Base-by-base conservation (phyloP, 2,113 vertebrate species). In the Triplophysa tibetana region DNA sequence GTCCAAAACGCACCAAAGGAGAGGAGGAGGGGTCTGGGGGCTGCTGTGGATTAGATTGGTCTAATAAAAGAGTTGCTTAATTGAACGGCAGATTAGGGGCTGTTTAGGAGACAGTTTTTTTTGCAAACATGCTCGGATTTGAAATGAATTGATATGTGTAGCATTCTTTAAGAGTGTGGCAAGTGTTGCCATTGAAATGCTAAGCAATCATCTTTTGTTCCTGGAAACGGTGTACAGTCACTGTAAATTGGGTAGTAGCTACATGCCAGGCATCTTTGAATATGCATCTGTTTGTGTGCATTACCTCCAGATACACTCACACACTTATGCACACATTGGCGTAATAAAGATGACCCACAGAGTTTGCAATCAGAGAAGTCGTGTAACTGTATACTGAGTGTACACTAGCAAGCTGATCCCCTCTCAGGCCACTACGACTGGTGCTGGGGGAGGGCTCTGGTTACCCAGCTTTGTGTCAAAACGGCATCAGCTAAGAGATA, bases 331-430 rank as follows among this genome's bases (percentile, higher is more conserved):
- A 79, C 80, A 84, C 43, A 79, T 54, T 29, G 61, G 29, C 21
- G 66, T 50, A 50, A 64, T 80, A 75, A 82, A 84, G 68, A 79
- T 84, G 88, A 89, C 85, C 87, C 80, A 82, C 78, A 83, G 77
- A 89, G 86, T 81, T 85, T 90, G 91, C 88, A 91, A 94, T 91
- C 88, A 91, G 90, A 94, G 92, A 93, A 88, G 90, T 80, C 86
- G 84, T 85, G 92, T 90, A 92, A 93, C 90, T 52, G 69, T 90
- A 92, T 85, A 85, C 88, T 80, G 70, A 82, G 77, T 75, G 83
- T 84, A 75, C 78, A 75, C 86, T 87, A 81, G 92, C 90, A 94
- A 93, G 85, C 60, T 61, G 91, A 93, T 89, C 89, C 63, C 82
- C 84, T 77, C 82, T 85, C 79, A 77, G 83, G 85, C 88, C 84